Conservation (phyloP, 2,888 invertebrate species). For the Drosophila paracracens region DNA sequence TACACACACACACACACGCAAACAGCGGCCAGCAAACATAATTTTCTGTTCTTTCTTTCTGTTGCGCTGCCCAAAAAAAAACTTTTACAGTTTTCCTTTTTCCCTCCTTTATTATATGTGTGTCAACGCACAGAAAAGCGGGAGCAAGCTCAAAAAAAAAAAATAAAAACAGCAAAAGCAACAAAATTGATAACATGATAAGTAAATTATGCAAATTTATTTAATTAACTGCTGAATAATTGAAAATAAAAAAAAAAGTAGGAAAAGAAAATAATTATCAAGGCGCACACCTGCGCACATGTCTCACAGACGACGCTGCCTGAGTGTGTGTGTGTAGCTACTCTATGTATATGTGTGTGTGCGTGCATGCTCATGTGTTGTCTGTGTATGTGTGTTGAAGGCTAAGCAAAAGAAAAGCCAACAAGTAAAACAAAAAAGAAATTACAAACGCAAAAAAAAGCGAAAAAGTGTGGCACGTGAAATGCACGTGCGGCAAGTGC, state of each 20-base stretch:
- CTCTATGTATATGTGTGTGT: constrained; percentile 13
- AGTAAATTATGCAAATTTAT: constrained; percentile 51
- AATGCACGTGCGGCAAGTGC: constrained; percentile 54
- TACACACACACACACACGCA: constrained; percentile 29
- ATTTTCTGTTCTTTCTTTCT: constrained; percentile 60
- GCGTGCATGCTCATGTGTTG: constrained; percentile 7
- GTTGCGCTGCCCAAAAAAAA: constrained; percentile 48
- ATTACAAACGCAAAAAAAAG: constrained; percentile 6
- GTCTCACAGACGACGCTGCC: constrained; percentile 42
- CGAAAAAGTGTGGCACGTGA: constrained; percentile 50
- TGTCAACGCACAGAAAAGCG: constrained; percentile 19
- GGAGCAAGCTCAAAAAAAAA: constrained; percentile 1
- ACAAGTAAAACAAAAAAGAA: constrained; percentile 61
- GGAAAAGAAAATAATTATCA: constrained; percentile 44
- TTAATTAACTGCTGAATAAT: constrained; percentile 65
- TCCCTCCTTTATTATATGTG: constrained; percentile 19
- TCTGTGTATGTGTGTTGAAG: constrained; percentile 71
- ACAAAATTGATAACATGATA: constrained; percentile 12
- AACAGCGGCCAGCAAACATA: constrained; percentile 66
- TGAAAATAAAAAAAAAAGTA: constrained; percentile 41
- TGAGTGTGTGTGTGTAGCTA: constrained; percentile 19
- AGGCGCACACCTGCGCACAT: constrained; percentile 79
- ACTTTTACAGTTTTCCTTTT: constrained; percentile 36
- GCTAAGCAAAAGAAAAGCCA: constrained; percentile 72
- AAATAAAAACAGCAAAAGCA: neutral